Percentiles rank a stretch among this genome's conserved stretches.
These are phyloP conservation scores for Cydia pomonella DNA, from an alignment of 1,140 invertebrate genomes.

Conservation along the genomic window DNA sequence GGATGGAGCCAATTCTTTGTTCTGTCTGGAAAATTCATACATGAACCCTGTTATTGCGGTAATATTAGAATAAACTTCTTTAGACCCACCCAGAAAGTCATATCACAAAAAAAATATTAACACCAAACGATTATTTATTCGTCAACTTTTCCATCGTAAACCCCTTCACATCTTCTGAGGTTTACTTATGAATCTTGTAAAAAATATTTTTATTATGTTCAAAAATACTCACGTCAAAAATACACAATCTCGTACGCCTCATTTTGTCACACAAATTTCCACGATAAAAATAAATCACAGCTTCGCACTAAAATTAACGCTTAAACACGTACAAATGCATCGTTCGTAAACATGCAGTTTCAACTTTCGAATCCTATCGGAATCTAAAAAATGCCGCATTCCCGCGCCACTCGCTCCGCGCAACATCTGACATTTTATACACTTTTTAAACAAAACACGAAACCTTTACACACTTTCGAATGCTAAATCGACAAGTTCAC, in stretches of 20 bases:
- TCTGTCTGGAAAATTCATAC: neutral
- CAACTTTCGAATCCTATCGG: slow-evolving; percentile 63
- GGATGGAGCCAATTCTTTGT: slow-evolving; percentile 31
- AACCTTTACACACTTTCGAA: slow-evolving; percentile 32
- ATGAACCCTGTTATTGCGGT: neutral
- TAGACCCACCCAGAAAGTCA: neutral
- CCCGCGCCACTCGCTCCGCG: slow-evolving; percentile 47
- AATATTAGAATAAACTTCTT: neutral
- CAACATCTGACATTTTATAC: slow-evolving; percentile 38
- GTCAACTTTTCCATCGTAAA: no score
- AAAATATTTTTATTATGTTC: neutral
- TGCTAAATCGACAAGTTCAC: slow-evolving; percentile 40
- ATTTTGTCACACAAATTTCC: slow-evolving; percentile 44
- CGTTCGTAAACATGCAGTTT: slow-evolving; percentile 49
- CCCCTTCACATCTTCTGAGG: neutral
- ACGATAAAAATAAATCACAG: slow-evolving; percentile 36
- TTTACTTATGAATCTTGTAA: neutral
- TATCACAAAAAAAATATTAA: neutral
- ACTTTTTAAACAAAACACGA: slow-evolving; percentile 21
- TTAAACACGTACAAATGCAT: slow-evolving; percentile 48
- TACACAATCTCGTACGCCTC: slow-evolving; percentile 41
- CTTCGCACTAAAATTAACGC: slow-evolving; percentile 36
- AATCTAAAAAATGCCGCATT: slow-evolving; percentile 55
- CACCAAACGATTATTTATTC: neutral
- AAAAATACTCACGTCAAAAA: slow-evolving; percentile 50